phyloP scores from a whole-genome alignment of 2,113 vertebrate species.

The Pungitius pungitius region DNA sequence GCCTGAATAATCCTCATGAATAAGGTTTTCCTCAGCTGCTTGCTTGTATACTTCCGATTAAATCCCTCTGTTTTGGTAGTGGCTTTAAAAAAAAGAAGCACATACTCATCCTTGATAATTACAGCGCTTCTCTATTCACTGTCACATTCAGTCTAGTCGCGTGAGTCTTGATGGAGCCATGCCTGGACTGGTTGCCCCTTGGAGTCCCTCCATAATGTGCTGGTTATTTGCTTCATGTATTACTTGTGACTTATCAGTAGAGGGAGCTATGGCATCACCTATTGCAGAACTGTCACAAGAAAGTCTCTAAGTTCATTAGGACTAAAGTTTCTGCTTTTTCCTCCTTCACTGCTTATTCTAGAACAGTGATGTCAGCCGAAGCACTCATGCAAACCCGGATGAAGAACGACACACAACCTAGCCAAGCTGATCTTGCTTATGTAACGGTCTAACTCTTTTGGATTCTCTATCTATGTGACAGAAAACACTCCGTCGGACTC shows the following conservation, averaged over 20 bases:
- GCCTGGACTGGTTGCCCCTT: not conserved
- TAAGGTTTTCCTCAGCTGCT: conserved; percentile 22
- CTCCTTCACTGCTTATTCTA: not conserved
- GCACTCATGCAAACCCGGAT: not conserved
- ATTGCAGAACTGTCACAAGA: not conserved
- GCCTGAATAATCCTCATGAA: not conserved
- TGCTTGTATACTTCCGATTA: conserved; percentile 17
- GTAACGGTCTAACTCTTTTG: not conserved
- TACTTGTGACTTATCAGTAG: conserved; percentile 45
- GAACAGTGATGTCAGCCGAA: not conserved
- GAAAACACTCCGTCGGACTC: conserved; percentile 61
- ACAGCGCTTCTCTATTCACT: conserved; percentile 7
- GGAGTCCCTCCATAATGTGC: not conserved
- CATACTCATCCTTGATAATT: not conserved
- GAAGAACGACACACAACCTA: not conserved
- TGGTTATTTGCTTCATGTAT: conserved; percentile 34
- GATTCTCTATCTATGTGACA: conserved; percentile 22
- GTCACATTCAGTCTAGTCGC: not conserved
- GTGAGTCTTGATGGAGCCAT: conserved; percentile 4
- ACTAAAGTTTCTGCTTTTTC: not conserved
- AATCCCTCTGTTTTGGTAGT: not conserved
- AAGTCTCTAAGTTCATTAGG: not conserved
- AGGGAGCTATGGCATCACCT: conserved; percentile 58
- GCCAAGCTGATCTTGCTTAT: not conserved
- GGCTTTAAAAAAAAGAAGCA: not conserved